These are phyloP conservation scores for Hiodon alosoides DNA, from an alignment of 2,113 vertebrate genomes.

Conservation along the genomic window DNA sequence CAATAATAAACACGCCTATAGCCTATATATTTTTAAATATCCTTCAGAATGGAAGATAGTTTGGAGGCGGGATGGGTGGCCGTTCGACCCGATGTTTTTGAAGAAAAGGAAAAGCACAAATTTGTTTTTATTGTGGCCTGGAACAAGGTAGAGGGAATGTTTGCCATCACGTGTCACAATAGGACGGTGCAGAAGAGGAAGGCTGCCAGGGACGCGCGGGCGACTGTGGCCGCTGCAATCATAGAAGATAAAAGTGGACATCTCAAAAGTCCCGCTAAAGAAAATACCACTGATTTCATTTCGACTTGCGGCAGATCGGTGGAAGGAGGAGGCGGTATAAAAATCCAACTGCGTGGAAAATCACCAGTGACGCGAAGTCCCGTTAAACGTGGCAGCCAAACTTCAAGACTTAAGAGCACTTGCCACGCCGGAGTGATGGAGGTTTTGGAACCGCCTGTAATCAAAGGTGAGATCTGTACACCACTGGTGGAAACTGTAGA, in stretches of 20 bases:
- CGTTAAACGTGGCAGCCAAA: conserved; percentile 38
- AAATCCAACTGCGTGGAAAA: conserved; percentile 25
- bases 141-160: conserved; percentile 94
- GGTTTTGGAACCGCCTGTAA: conserved; percentile 57
- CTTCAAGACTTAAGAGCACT: conserved; percentile 40
- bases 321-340: conserved; percentile 22
- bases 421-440: conserved; percentile 53
- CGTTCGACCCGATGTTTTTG: conserved; percentile 83
- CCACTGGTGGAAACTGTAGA: conserved; percentile 35
- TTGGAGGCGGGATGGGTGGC: conserved; percentile 93
- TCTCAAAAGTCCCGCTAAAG: conserved; percentile 37
- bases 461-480: conserved; percentile 48
- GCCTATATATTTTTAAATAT: conserved; percentile 59
- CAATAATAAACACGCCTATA: conserved; percentile 16
- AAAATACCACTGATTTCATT: conserved; percentile 5
- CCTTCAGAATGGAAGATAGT: conserved; percentile 83
- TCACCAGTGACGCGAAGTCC: conserved; percentile 24
- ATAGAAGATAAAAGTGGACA: conserved; percentile 35
- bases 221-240: conserved; percentile 32
- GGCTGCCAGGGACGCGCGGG: conserved; percentile 60
- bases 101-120: conserved; percentile 87
- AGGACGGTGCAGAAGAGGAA: conserved; percentile 81
- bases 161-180: conserved; percentile 95
- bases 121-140: conserved; percentile 95
- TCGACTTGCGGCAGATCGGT: neutral